Percentiles rank a stretch among this genome's conserved stretches.
Conservation (phyloP, 2,888 invertebrate species). For the Tenthredo distinguenda region DNA sequence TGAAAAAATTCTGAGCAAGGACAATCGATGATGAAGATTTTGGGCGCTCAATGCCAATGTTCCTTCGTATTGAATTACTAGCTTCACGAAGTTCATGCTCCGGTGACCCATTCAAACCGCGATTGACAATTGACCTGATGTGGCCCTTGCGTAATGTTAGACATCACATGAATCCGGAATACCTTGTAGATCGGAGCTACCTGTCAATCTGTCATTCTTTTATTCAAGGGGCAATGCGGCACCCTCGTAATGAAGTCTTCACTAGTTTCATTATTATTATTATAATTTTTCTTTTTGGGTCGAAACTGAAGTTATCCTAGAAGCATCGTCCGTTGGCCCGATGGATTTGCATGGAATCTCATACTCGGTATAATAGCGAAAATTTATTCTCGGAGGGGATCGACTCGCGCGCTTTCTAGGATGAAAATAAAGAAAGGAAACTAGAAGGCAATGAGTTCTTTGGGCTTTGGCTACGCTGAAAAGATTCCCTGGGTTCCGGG, state of each 20-base stretch:
- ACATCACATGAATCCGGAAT: neutral
- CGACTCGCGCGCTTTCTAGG: constrained; percentile 28
- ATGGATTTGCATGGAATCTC: constrained; percentile 42
- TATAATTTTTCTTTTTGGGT: neutral
- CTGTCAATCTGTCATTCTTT: constrained; percentile 42
- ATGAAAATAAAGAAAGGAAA: constrained; percentile 48
- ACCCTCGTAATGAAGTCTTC: constrained; percentile 22
- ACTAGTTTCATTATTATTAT: neutral
- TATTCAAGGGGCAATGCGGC: neutral
- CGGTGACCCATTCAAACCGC: constrained; percentile 12
- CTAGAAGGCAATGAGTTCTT: constrained; percentile 43
- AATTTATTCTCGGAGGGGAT: constrained; percentile 30
- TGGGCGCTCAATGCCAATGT: neutral
- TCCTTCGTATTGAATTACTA: constrained; percentile 21
- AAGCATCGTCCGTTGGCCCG: constrained; percentile 34
- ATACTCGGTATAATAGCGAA: constrained; percentile 34
- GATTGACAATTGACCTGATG: constrained; percentile 31
- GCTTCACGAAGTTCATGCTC: neutral
- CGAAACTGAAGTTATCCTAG: constrained; percentile 17
- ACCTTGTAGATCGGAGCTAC: neutral
- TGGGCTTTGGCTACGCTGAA: constrained; percentile 66
- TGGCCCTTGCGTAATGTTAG: constrained; percentile 24
- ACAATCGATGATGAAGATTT: constrained; percentile 12
- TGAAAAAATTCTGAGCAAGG: neutral
- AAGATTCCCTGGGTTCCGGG: constrained; percentile 64